These are phyloP conservation scores for Melipona quadrifasciata DNA, from an alignment of 1,140 invertebrate genomes.

Conservation along the genomic window DNA sequence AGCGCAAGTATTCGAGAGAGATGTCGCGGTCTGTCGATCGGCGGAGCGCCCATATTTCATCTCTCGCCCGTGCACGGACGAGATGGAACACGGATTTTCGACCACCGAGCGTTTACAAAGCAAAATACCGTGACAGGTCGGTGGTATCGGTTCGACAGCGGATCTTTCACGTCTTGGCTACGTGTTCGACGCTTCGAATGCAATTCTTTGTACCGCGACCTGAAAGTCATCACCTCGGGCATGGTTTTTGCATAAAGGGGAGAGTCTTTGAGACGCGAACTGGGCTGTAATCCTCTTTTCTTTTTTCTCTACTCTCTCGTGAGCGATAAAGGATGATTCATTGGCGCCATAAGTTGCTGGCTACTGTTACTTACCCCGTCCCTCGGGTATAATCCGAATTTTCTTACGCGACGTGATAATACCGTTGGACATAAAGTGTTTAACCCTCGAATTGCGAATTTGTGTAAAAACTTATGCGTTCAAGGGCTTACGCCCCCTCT, in stretches of 20 bases:
- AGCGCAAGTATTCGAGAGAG: background rate
- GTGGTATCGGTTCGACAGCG: conserved; percentile 40
- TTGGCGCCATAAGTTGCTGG: background rate
- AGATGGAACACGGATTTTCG: conserved; percentile 5
- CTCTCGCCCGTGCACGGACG: background rate
- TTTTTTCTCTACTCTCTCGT: no score
- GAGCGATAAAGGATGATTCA: background rate
- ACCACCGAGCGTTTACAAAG: conserved; percentile 46
- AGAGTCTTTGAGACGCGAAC: background rate
- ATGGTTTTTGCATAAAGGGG: conserved; percentile 29
- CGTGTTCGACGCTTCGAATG: background rate
- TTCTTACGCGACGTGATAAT: background rate
- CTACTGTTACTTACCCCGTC: no score
- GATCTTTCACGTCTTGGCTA: conserved; percentile 47
- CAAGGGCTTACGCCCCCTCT: no score
- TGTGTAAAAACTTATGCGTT: no score
- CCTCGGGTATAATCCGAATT: background rate
- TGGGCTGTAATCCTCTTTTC: background rate
- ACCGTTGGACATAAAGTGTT: no score
- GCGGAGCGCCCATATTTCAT: conserved; percentile 23
- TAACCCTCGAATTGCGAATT: no score
- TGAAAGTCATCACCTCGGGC: conserved; percentile 35
- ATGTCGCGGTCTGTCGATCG: background rate
- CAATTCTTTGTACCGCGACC: conserved; percentile 12
- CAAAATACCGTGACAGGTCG: conserved; percentile 19